Percentiles rank a stretch among this genome's conserved stretches.
Evolutionary conservation across 2,113 vertebrate genomes (phyloP).

Genomic region (Grammomys surdaster): DNA sequence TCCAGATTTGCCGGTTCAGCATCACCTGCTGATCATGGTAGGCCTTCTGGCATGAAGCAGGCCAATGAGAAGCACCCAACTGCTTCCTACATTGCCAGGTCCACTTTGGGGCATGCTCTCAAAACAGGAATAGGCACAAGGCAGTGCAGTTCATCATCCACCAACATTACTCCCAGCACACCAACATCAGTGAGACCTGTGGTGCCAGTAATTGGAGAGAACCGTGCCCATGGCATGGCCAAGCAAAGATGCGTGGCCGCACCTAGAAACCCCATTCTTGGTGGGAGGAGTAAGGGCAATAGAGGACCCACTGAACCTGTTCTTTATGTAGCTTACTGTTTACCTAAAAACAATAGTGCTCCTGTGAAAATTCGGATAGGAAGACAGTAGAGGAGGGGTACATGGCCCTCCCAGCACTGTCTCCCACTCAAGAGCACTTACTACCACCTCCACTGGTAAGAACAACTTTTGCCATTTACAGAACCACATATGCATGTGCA

Average conservation of each 20-base stretch:
- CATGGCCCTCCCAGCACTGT: not conserved
- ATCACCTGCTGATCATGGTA: not conserved
- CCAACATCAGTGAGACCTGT: not conserved
- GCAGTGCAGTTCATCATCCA: no score
- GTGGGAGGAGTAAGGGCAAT: not conserved
- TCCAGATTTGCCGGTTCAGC: no score
- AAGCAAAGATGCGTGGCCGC: accelerated
- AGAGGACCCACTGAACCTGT: not conserved
- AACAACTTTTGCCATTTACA: not conserved
- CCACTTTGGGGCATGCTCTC: not conserved
- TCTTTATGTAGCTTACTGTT: accelerated
- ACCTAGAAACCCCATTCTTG: no score
- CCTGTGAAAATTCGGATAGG: not conserved
- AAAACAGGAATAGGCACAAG: not conserved
- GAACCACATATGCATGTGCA: not conserved
- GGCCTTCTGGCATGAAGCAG: not conserved
- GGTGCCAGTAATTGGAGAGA: no score
- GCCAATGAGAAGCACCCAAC: not conserved
- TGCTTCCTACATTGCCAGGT: not conserved
- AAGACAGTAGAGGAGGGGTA: not conserved
- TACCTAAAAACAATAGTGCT: not conserved
- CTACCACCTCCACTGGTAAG: not conserved
- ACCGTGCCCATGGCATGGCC: accelerated
- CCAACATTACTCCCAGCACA: no score
- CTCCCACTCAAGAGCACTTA: no score